phyloP scores from a whole-genome alignment of 2,888 invertebrate genomes.

The Dolomedes plantarius region DNA sequence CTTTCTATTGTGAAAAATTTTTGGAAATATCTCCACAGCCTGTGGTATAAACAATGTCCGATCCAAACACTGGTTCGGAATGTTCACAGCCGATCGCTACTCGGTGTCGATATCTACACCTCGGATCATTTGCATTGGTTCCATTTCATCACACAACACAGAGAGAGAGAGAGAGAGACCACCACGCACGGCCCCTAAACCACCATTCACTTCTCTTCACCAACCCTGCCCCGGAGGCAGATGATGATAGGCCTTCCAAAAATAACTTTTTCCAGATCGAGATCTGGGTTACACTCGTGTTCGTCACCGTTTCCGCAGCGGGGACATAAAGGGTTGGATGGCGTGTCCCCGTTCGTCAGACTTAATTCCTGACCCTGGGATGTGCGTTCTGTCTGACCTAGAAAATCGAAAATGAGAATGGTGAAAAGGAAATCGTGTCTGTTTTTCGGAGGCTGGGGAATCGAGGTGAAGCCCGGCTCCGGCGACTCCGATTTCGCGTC shows the following conservation, averaged over 20 bases:
- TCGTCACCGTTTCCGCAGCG: not conserved
- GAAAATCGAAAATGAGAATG: slow-evolving; percentile 14
- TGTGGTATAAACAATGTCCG: too few relatives aligned
- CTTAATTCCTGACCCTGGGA: slow-evolving; percentile 1
- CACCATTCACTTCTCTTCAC: not conserved
- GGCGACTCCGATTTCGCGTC: too few relatives aligned
- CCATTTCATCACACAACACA: too few relatives aligned
- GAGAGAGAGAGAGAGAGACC: too few relatives aligned
- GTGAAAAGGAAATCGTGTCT: slow-evolving; percentile 9
- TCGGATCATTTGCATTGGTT: too few relatives aligned
- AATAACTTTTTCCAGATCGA: not conserved
- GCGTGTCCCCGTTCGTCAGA: not conserved
- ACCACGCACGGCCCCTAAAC: not conserved
- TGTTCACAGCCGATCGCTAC: too few relatives aligned
- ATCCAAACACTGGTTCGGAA: too few relatives aligned
- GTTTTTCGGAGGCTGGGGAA: too few relatives aligned
- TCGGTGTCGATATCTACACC: too few relatives aligned
- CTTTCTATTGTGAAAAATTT: too few relatives aligned
- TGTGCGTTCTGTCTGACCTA: slow-evolving; percentile 2
- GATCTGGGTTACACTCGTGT: slow-evolving; percentile 2
- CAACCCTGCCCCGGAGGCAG: not conserved
- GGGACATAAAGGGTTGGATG: not conserved
- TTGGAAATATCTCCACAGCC: too few relatives aligned
- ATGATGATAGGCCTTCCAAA: not conserved
- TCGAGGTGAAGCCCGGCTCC: too few relatives aligned